Percentiles rank a stretch among this genome's conserved stretches.
Evolutionary conservation across 2,888 invertebrate genomes (phyloP).

Genomic region (Terebella lapidaria): DNA sequence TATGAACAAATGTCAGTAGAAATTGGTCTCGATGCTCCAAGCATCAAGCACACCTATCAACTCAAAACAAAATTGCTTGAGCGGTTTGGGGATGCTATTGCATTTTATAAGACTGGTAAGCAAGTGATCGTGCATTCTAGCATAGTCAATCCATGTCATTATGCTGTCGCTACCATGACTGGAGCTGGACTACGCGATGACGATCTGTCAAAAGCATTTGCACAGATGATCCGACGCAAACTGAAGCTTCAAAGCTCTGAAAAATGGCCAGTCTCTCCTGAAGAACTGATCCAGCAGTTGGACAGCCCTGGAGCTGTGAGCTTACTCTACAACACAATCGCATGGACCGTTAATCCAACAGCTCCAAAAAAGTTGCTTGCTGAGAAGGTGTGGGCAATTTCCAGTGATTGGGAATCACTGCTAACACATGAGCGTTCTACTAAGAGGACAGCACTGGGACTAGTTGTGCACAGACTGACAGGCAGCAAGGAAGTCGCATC

Average conservation of each 20-base stretch:
- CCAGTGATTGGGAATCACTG: background rate
- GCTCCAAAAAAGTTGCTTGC: background rate
- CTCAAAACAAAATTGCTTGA: background rate
- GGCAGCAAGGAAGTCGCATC: no score
- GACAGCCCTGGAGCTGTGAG: background rate
- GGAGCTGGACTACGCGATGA: background rate
- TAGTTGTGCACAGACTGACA: no score
- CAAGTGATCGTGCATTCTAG: background rate
- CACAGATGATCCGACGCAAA: background rate
- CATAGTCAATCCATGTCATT: background rate
- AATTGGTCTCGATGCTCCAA: background rate
- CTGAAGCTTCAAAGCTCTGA: background rate
- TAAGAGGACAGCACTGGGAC: no score
- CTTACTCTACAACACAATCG: background rate
- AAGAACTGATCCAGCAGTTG: background rate
- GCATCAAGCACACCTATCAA: background rate
- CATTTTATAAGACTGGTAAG: background rate
- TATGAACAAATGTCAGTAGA: background rate
- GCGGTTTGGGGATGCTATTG: background rate
- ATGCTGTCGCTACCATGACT: background rate
- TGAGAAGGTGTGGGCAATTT: background rate
- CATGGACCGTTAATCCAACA: background rate
- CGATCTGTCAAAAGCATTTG: background rate
- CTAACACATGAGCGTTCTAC: background rate
- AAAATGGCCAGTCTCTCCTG: background rate